Conservation (phyloP, 2,888 invertebrate species). For the Andricus curvator region DNA sequence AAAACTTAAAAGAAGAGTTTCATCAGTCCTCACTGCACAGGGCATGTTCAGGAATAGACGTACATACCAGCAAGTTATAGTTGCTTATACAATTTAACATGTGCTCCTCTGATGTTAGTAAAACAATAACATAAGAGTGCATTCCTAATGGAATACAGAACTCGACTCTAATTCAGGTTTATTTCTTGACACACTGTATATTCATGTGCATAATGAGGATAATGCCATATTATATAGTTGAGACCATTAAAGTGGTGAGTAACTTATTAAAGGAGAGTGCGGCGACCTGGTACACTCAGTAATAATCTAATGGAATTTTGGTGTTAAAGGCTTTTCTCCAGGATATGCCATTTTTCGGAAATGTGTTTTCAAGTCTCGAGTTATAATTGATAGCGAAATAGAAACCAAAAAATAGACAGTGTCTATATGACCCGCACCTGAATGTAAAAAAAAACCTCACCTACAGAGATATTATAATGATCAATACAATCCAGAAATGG, state of each 20-base stretch:
- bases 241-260: slow-evolving; percentile 32
- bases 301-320: slow-evolving; percentile 19
- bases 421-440: no score
- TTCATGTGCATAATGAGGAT: slow-evolving; percentile 4
- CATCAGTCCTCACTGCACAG: background rate
- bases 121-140: slow-evolving; percentile 5
- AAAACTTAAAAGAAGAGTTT: background rate
- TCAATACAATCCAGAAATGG: no score
- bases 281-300: background rate
- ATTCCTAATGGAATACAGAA: background rate
- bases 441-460: no score
- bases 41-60: slow-evolving; percentile 5
- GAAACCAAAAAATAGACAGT: no score
- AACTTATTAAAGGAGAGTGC: slow-evolving; percentile 27
- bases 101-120: background rate
- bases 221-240: background rate
- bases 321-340: background rate
- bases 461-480: no score
- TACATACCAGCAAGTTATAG: background rate
- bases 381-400: no score
- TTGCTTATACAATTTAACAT: slow-evolving; percentile 35
- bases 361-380: no score
- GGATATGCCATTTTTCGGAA: background rate
- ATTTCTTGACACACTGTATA: slow-evolving; percentile 12
- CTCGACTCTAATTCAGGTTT: slow-evolving; percentile 26